phyloP scores from a whole-genome alignment of 1,140 invertebrate genomes.

The Psix sp. region DNA sequence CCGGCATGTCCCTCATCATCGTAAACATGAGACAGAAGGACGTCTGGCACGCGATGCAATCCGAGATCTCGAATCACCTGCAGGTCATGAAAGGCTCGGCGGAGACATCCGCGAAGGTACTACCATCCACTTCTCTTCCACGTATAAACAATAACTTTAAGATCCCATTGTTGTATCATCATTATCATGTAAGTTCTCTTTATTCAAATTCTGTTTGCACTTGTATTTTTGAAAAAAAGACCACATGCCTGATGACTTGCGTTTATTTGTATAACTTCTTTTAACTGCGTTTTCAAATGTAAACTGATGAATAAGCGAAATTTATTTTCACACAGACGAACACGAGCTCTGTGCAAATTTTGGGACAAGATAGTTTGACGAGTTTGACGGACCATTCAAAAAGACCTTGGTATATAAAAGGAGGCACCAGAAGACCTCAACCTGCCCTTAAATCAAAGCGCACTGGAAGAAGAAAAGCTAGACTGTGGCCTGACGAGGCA shows the following conservation, averaged over 20 bases:
- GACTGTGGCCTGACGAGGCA: conserved; percentile 81
- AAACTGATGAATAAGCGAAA: not conserved
- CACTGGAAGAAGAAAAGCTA: conserved; percentile 74
- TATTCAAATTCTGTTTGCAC: not conserved
- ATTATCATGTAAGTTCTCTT: conserved; percentile 4
- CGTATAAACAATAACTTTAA: conserved; percentile 5
- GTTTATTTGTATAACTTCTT: too few relatives aligned
- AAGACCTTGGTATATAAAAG: conserved; percentile 81
- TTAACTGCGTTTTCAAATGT: too few relatives aligned
- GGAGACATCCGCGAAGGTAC: conserved; percentile 50
- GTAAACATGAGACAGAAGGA: conserved; percentile 75
- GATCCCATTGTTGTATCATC: conserved; percentile 2
- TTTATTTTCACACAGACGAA: conserved; percentile 52
- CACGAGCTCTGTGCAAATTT: conserved; percentile 59
- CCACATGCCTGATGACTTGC: too few relatives aligned
- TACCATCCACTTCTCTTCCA: not conserved
- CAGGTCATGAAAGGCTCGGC: conserved; percentile 49
- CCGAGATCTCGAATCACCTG: conserved; percentile 62
- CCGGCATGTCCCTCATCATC: conserved; percentile 73
- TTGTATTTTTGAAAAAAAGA: too few relatives aligned
- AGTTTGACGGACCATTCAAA: conserved; percentile 66
- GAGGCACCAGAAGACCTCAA: conserved; percentile 77
- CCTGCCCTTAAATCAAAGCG: conserved; percentile 70
- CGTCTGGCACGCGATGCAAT: conserved; percentile 69
- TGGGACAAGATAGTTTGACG: conserved; percentile 50